Base-by-base conservation (phyloP, 2,888 invertebrate species). In the Thera britannica region DNA sequence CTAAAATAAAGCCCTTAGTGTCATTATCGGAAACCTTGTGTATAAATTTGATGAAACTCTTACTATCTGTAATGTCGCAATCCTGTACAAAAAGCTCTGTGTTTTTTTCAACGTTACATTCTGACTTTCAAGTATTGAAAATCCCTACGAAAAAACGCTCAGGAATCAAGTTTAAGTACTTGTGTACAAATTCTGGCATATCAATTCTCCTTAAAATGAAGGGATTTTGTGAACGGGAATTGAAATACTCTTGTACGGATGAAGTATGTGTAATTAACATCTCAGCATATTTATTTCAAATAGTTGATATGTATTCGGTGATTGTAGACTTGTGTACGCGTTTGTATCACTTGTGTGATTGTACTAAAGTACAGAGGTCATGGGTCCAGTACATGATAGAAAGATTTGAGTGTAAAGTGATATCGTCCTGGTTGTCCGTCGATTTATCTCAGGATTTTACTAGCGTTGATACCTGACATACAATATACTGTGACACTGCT, bases 401-500 rank as follows among this genome's bases (percentile, higher is more conserved):
- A 41, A 56, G 3, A 57, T 46, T 51, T 12, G 56, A 66, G 11
- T 8, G 9, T 54, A 35, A 3, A 56, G 51, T 34, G 52, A 34
- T 52, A 49, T 58, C 54, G 62, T 65, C 61, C 58, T 35, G 7
- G 7, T 12, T 63, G 23, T 66, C 68, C 65, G 64, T 68, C 61
- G 65, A 51, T 65, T 12, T 41, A 38, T 54, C 54, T 52, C 61
- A 52, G 23, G 51, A 52, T 54, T 34, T 23, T 46, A 59, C n/a
- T 38, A 41, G 60, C 63, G 23, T 38, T 56, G 58, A 35, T 59
- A 59, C 60, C 52, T 51, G 51, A 63, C 60, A 55, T 65, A 41
- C 51, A 57, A 63, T 63, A 35, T 6, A n/a, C 70, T 70, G 70
- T 70, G 70, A 70, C 70, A 66, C 66, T 70, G 70, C 65, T 69